Conservation (phyloP, 2,888 invertebrate genomes). For the Catocala sponsa region DNA sequence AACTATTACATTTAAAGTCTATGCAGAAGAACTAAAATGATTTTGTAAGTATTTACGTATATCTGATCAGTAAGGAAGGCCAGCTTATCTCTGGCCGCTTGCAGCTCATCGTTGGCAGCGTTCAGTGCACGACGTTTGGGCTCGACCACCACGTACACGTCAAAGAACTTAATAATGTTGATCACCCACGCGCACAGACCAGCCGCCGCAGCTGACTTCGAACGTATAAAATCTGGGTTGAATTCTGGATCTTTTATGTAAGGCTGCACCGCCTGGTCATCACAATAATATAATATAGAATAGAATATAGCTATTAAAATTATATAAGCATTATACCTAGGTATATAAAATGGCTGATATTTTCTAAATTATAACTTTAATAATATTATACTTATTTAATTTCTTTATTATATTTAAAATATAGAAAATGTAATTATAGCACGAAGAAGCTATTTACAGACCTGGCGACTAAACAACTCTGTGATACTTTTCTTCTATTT, state of each 20-base stretch:
- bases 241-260: constrained; percentile 93
- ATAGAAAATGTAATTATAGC: too few species aligned
- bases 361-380: too few species aligned
- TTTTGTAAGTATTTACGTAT: constrained; percentile 72
- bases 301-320: too few species aligned
- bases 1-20: too few species aligned
- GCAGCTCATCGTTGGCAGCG: constrained; percentile 94
- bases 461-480: too few species aligned
- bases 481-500: too few species aligned
- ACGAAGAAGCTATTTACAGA: too few species aligned
- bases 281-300: neutral
- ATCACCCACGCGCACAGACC: constrained; percentile 98
- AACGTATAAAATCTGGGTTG: constrained; percentile 93
- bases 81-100: constrained; percentile 94
- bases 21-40: too few species aligned
- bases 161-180: constrained; percentile 96
- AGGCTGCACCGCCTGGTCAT: constrained; percentile 80
- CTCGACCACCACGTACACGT: constrained; percentile 96
- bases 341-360: too few species aligned
- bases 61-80: constrained; percentile 92
- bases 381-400: too few species aligned
- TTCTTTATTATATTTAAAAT: too few species aligned
- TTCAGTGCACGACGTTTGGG: constrained; percentile 96
- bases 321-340: too few species aligned
- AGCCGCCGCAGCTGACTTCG: constrained; percentile 97